Evolutionary conservation across 2,888 invertebrate genomes (phyloP).

Genomic region (Empis stercorea): DNA sequence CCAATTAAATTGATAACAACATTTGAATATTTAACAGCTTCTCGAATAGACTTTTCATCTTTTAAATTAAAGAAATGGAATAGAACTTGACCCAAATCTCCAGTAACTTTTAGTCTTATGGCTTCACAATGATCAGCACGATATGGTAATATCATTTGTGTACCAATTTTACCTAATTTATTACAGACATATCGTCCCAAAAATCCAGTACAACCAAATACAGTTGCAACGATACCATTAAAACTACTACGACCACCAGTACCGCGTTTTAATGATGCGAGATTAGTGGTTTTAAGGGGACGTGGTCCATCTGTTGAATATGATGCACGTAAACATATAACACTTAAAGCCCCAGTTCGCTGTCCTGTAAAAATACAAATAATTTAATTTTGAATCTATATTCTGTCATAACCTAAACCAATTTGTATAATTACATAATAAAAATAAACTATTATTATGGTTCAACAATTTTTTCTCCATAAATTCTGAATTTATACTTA

Average conservation of each 20-base stretch:
- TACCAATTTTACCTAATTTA: constrained; percentile 74
- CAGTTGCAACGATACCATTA: constrained; percentile 95
- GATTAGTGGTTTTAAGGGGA: constrained; percentile 40
- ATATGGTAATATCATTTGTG: constrained; percentile 86
- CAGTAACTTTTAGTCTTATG: constrained; percentile 64
- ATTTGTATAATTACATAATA: not conserved
- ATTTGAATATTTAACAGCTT: constrained; percentile 85
- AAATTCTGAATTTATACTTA: constrained; percentile 19
- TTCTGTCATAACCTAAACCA: constrained; percentile 4
- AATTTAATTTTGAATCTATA: not conserved
- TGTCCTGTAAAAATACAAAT: constrained; percentile 19
- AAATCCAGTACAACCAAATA: constrained; percentile 87
- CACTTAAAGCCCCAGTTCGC: constrained; percentile 27
- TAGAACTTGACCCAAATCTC: constrained; percentile 91
- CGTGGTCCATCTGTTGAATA: constrained; percentile 28
- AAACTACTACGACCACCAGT: constrained; percentile 92
- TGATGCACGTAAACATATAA: constrained; percentile 24
- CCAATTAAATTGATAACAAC: constrained; percentile 94
- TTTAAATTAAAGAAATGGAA: constrained; percentile 73
- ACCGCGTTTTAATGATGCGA: constrained; percentile 61
- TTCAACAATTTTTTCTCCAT: not conserved
- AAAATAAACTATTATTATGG: not conserved
- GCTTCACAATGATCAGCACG: constrained; percentile 74
- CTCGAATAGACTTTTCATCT: constrained; percentile 75
- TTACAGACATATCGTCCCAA: constrained; percentile 81